A percentile compares a stretch with the other conserved stretches of the same genome.
Evolutionary conservation across 2,888 invertebrate genomes (phyloP).

Genomic region (Eumerus sabulonum): DNA sequence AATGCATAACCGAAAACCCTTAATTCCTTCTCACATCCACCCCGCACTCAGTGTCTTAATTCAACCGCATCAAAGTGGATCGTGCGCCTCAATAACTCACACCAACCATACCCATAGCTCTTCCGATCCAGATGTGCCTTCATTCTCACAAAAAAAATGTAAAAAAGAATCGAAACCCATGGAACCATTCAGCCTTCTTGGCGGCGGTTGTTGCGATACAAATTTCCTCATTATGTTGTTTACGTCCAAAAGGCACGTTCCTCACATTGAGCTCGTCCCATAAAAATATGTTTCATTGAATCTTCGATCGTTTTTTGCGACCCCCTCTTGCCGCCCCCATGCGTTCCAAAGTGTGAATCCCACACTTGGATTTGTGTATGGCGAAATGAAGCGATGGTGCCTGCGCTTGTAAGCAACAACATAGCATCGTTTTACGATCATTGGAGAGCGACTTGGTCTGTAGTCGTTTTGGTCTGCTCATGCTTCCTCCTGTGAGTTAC

Average conservation of each 20-base stretch:
- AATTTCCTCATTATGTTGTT: slow-evolving; percentile 54
- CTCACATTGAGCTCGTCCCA: slow-evolving; percentile 46
- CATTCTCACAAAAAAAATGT: no score
- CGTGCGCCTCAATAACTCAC: no score
- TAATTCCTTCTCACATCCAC: no score
- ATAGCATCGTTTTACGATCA: slow-evolving; percentile 30
- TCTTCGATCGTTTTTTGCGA: slow-evolving; percentile 32
- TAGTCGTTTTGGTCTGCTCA: not conserved
- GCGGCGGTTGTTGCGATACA: slow-evolving; percentile 25
- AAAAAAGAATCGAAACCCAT: not conserved
- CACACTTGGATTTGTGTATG: not conserved
- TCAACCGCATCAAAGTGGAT: no score
- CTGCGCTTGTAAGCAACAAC: not conserved
- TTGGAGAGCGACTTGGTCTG: no score
- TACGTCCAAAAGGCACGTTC: slow-evolving; percentile 54
- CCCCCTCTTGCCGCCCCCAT: slow-evolving; percentile 8
- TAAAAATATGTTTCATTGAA: slow-evolving; percentile 62
- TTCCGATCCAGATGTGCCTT: not conserved
- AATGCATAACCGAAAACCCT: no score
- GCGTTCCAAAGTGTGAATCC: not conserved
- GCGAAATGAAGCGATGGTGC: no score
- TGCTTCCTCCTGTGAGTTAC: not conserved
- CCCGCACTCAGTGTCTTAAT: not conserved
- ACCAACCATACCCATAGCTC: not conserved
- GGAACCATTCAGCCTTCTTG: slow-evolving; percentile 19